A percentile compares a stretch with the other conserved stretches of the same genome.
Evolutionary conservation across 2,888 invertebrate genomes (phyloP).

Genomic region (Acrocyrtus sp.): DNA sequence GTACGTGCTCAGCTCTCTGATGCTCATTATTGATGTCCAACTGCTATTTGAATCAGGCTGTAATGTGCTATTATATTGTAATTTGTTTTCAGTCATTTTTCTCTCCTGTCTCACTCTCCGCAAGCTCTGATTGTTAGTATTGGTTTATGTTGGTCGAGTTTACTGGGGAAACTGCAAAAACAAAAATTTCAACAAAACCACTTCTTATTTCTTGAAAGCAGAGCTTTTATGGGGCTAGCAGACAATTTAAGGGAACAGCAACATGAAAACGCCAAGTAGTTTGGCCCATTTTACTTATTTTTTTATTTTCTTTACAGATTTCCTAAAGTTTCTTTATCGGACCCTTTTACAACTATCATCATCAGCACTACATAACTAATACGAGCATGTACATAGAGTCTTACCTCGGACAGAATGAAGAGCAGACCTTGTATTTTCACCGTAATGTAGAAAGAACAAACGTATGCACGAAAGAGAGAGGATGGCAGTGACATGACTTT

Average conservation of each 20-base stretch:
- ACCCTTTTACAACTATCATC: not conserved
- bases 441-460: too few relatives aligned
- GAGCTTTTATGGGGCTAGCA: not conserved
- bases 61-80: too few relatives aligned
- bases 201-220: not conserved
- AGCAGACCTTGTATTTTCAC: too few relatives aligned
- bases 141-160: not conserved
- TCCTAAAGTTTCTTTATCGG: not conserved
- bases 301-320: not conserved
- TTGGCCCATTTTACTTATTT: not conserved
- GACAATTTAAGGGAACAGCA: not conserved
- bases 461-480: not conserved
- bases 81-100: too few relatives aligned
- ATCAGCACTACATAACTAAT: too few relatives aligned
- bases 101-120: not conserved
- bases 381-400: too few relatives aligned
- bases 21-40: too few relatives aligned
- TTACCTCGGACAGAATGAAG: too few relatives aligned
- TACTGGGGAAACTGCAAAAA: not conserved
- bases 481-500: not conserved
- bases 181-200: not conserved
- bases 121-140: constrained; percentile 1
- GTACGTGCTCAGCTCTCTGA: too few relatives aligned
- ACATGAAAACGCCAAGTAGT: not conserved
- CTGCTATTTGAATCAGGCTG: too few relatives aligned